Conservation (phyloP, 2,888 invertebrate species). For the Gortyna flavago region DNA sequence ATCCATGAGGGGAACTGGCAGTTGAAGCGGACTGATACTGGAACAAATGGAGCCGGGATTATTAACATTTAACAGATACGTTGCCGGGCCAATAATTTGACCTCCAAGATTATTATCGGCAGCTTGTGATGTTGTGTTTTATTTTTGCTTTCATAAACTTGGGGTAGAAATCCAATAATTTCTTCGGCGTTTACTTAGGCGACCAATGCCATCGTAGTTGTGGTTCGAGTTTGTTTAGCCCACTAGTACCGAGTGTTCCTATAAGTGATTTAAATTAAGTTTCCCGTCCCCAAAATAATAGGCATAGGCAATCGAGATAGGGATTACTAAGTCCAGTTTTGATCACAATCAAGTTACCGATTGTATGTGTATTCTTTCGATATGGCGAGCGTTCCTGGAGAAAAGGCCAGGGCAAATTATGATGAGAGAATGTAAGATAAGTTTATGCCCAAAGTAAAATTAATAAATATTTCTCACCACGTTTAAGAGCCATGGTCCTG, state of each 20-base stretch:
- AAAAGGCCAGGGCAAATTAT: background rate
- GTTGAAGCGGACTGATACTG: constrained; percentile 93
- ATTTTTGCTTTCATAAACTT: background rate
- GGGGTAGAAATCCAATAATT: background rate
- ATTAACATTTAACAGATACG: background rate
- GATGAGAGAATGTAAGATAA: background rate
- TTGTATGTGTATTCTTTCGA: too few relatives aligned
- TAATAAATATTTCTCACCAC: constrained; percentile 88
- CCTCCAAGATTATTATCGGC: background rate
- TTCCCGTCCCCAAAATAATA: background rate
- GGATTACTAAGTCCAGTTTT: background rate
- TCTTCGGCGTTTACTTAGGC: background rate
- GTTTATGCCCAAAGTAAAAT: background rate
- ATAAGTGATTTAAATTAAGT: background rate
- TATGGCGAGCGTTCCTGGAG: background rate
- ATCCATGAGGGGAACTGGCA: constrained; percentile 97
- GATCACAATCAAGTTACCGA: background rate
- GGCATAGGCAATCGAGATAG: too few relatives aligned
- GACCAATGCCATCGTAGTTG: background rate
- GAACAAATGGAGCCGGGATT: constrained; percentile 64
- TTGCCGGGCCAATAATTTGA: background rate
- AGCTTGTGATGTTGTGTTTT: background rate
- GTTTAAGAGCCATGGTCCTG: constrained; percentile 94
- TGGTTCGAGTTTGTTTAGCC: background rate
- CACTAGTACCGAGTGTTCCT: background rate